Evolutionary conservation across 2,888 invertebrate genomes (phyloP).

Genomic region (Lamellibrachia satsuma): DNA sequence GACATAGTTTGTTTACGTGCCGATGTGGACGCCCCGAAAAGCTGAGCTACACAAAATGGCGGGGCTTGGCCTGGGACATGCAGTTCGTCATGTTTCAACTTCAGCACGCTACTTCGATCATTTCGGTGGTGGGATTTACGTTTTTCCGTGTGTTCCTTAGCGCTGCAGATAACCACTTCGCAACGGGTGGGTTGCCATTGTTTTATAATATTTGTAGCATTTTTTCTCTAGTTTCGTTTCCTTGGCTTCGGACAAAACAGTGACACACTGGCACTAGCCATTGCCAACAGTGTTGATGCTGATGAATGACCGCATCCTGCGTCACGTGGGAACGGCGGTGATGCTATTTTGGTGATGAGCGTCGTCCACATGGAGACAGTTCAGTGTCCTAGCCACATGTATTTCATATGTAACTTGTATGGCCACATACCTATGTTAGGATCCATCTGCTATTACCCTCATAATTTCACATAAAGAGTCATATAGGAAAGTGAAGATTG

Average conservation of each 20-base stretch:
- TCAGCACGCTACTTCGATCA: not conserved
- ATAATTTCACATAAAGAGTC: too few relatives aligned
- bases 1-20: conserved; percentile 13
- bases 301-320: not conserved
- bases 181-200: not conserved
- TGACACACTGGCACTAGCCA: not conserved
- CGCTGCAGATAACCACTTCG: not conserved
- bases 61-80: conserved; percentile 17
- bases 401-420: too few relatives aligned
- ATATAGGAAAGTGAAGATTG: too few relatives aligned
- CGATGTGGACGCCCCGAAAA: conserved; percentile 13
- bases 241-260: not conserved
- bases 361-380: too few relatives aligned
- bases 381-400: too few relatives aligned
- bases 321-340: too few relatives aligned
- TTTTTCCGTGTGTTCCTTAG: not conserved
- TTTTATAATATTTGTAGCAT: not conserved
- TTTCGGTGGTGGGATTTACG: not conserved
- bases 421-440: too few relatives aligned
- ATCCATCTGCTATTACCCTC: too few relatives aligned
- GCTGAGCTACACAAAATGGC: not conserved
- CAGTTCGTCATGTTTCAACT: conserved; percentile 10
- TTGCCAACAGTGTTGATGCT: not conserved
- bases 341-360: too few relatives aligned
- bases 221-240: not conserved